Base-by-base conservation (phyloP, 2,113 vertebrate genomes). In the Salvator merianae region DNA sequence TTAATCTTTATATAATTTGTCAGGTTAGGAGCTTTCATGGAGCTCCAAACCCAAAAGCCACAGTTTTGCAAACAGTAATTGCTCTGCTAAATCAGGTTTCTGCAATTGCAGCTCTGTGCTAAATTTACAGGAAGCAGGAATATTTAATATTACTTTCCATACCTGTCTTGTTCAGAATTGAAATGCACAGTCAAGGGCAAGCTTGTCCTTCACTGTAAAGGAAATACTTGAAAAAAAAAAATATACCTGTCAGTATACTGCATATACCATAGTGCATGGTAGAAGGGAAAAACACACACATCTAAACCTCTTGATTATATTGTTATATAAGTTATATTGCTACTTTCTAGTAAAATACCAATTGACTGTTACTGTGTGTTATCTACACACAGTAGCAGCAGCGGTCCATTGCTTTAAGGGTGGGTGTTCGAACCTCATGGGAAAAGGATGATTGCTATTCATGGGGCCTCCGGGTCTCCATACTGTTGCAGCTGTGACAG, bases 1-100 rank as follows among this genome's bases (percentile, higher is more conserved):
- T 81, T 43, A 86, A 86, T 86, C 75, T 86, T 86, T 86, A 81
- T 77, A 50, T 55, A 77, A 69, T 34, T 36, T 86, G 65, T 50
- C 73, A 82, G 66, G 73, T 77, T 24, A 30, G n/a, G 26, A 68
- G 50, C 62, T 82, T 86, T 82, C 65, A 77, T 72, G 66, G 72
- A 70, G 73, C 47, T 76, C 50, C 66, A 77, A 50, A 77, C 30
- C 24, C 74, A 71, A 77, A 86, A 82, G 73, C 73, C 40, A 63
- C 66, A 77, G 62, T 71, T 82, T 86, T 50, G 43, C 26, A 24
- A 62, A 47, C 38, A 62, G n/a, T 82, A 82, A 82, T 77, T 82
- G 50, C 66, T 50, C 68, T 70, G 65, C 66, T 77, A 82, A 77
- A 86, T 71, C 73, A 72, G n/a, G 53, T 36, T 82, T 71, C 40